A percentile compares a stretch with the other conserved stretches of the same genome.
phyloP scores from a whole-genome alignment of 1,140 invertebrate species.

The Drosophila malerkotliana region DNA sequence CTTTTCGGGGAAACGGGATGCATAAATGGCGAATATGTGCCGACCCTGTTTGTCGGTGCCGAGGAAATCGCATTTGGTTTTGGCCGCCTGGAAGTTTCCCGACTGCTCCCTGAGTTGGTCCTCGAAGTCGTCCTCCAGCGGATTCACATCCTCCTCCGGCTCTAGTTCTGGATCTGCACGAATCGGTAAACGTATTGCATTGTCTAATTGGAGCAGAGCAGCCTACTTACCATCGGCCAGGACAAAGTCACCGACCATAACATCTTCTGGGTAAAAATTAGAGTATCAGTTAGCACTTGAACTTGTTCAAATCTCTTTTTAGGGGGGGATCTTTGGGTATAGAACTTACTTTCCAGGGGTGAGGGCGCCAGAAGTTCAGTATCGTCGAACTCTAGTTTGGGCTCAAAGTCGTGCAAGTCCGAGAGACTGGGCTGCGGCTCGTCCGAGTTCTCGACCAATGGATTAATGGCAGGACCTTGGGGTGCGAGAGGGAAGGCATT shows the following conservation, averaged over 20 bases:
- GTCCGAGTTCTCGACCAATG: slow-evolving; percentile 87
- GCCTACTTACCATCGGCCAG: slow-evolving; percentile 69
- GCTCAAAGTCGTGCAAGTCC: slow-evolving; percentile 96
- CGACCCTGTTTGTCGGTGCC: slow-evolving; percentile 87
- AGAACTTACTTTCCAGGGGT: slow-evolving; percentile 68
- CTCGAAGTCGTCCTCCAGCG: slow-evolving; percentile 81
- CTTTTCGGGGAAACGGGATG: slow-evolving; percentile 95
- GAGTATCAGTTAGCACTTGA: slow-evolving; percentile 17
- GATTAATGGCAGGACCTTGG: slow-evolving; percentile 80
- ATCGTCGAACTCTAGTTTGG: slow-evolving; percentile 97
- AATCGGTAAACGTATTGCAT: neutral
- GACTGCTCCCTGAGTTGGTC: slow-evolving; percentile 80
- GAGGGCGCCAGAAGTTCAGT: slow-evolving; percentile 87
- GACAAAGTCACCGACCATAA: slow-evolving; percentile 82
- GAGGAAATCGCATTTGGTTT: slow-evolving; percentile 80
- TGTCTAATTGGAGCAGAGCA: neutral
- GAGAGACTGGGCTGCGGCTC: slow-evolving; percentile 95
- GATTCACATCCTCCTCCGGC: slow-evolving; percentile 68
- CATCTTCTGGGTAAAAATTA: slow-evolving; percentile 71
- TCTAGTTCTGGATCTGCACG: slow-evolving; percentile 65
- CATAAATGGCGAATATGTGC: slow-evolving; percentile 97
- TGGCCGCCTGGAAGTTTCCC: slow-evolving; percentile 56
- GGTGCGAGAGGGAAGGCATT: slow-evolving; percentile 54
- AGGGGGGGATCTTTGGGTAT: neutral
- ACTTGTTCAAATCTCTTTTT: neutral